Percentiles rank a stretch among this genome's conserved stretches.
These are phyloP conservation scores for Corapipo altera DNA, from an alignment of 2,113 vertebrate species.

Conservation along the genomic window DNA sequence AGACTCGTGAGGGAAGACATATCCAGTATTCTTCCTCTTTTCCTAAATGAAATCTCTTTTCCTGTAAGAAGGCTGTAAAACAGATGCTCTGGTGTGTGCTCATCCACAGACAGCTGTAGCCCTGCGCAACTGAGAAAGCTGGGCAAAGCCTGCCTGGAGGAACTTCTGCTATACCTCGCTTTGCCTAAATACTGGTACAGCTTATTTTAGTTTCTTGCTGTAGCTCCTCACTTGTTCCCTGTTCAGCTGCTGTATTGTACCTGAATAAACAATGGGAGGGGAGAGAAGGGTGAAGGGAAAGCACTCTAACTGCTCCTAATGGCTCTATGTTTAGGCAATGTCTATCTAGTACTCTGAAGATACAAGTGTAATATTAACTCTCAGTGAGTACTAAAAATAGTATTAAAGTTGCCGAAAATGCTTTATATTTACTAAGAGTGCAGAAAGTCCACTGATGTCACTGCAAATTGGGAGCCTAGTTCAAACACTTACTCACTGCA, in stretches of 20 bases:
- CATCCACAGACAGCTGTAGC: neutral
- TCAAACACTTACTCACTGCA: neutral
- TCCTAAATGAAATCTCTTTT: neutral
- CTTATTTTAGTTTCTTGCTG: neutral
- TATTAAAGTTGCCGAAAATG: neutral
- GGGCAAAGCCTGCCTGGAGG: neutral
- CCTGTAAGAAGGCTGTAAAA: neutral
- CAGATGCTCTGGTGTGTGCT: neutral
- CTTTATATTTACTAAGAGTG: neutral
- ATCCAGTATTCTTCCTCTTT: neutral
- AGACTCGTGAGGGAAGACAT: neutral
- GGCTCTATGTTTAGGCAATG: neutral
- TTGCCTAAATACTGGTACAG: neutral
- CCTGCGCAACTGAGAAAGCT: neutral
- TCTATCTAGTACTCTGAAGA: neutral
- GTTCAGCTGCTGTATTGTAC: conserved; percentile 1
- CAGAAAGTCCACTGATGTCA: neutral
- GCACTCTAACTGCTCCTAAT: neutral
- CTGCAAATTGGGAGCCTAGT: neutral
- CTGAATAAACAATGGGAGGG: conserved; percentile 42
- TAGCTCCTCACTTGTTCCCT: neutral
- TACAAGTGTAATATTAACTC: neutral
- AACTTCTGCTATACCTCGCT: neutral
- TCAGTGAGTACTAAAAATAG: neutral
- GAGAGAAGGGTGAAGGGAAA: neutral